Evolutionary conservation across 2,113 vertebrate genomes (phyloP).

Genomic region (Saimiri boliviensis): DNA sequence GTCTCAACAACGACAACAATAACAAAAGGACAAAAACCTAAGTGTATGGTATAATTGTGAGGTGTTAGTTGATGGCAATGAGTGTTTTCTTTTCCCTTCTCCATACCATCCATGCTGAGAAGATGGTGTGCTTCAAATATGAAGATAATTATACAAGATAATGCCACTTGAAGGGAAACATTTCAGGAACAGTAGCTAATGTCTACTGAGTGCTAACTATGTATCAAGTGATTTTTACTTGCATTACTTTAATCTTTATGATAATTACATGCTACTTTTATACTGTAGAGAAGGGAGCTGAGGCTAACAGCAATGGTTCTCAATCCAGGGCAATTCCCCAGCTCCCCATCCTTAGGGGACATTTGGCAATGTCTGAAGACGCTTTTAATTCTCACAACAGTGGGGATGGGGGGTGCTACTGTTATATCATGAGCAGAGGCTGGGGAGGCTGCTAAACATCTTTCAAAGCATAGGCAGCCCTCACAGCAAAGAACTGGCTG

Average conservation of each 20-base stretch:
- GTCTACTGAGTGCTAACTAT: background rate
- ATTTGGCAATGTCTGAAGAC: background rate
- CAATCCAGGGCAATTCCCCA: background rate
- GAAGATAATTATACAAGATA: background rate
- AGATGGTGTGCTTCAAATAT: background rate
- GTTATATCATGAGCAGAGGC: no score
- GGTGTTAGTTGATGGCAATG: background rate
- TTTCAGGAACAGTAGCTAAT: background rate
- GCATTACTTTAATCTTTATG: background rate
- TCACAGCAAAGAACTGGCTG: background rate
- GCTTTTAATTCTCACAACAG: background rate
- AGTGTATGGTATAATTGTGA: background rate
- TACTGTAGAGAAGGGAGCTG: background rate
- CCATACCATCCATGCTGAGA: background rate
- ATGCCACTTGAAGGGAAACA: background rate
- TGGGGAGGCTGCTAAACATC: background rate
- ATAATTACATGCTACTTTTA: background rate
- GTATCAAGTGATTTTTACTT: background rate
- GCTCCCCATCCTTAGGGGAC: background rate
- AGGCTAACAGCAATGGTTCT: background rate
- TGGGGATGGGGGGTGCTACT: background rate
- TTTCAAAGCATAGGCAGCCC: background rate
- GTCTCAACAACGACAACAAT: no score
- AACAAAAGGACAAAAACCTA: background rate
- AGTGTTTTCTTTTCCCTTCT: background rate